Conservation (phyloP, 92 coral and sea anemone genomes). For the Desmophyllum pertusum region DNA sequence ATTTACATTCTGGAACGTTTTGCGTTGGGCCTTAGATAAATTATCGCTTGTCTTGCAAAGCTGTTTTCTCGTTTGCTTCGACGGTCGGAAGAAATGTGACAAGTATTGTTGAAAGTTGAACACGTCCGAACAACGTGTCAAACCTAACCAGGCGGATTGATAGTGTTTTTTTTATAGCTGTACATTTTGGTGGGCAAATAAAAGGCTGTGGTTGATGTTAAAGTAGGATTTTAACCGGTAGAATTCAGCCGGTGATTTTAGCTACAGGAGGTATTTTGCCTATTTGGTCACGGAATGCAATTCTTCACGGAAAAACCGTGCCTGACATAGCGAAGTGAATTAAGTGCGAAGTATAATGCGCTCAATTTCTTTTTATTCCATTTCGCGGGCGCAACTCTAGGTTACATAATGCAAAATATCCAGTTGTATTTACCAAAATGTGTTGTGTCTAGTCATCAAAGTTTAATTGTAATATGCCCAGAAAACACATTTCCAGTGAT, state of each 20-base stretch:
- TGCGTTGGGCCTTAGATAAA: background rate
- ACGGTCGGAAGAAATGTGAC: background rate
- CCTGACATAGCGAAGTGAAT: too few relatives aligned
- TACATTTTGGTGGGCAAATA: background rate
- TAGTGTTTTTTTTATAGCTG: background rate
- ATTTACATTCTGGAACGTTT: background rate
- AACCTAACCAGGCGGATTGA: background rate
- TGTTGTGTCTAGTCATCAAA: slow-evolving; percentile 6
- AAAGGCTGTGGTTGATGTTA: background rate
- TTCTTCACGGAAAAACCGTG: too few relatives aligned
- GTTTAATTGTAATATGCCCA: background rate
- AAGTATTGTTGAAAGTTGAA: background rate
- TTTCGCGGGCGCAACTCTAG: background rate
- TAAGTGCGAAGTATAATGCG: too few relatives aligned
- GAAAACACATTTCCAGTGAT: background rate
- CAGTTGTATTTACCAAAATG: background rate
- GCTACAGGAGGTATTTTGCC: background rate
- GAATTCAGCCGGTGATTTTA: background rate
- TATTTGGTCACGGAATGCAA: background rate
- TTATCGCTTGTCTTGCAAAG: background rate
- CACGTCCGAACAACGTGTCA: background rate
- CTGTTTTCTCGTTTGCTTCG: background rate
- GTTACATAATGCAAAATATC: background rate
- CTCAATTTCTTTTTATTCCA: background rate
- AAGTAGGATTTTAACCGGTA: background rate